Percentiles rank a stretch among this genome's conserved stretches.
These are phyloP conservation scores for Emys orbicularis DNA, from an alignment of 2,797 vertebrate species.

Conservation along the genomic window DNA sequence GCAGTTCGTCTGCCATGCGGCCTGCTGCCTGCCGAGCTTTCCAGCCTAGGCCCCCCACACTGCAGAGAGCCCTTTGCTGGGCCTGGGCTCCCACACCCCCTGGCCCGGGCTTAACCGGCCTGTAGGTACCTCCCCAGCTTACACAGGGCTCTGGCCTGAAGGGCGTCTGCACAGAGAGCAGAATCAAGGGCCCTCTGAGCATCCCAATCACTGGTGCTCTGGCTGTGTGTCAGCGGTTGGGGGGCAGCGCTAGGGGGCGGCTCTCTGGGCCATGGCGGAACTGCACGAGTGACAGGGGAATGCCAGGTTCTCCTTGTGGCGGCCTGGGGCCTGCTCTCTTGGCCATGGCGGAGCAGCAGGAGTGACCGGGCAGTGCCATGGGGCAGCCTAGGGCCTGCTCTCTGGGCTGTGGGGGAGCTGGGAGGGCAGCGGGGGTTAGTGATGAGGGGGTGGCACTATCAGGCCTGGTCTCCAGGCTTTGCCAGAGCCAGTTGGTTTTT, in stretches of 20 bases:
- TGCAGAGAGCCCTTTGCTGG: not conserved
- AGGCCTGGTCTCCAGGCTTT: not conserved
- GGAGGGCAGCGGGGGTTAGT: not conserved
- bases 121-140: not conserved
- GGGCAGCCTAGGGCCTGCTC: not conserved
- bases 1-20: not conserved
- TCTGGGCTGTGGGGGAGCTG: not conserved
- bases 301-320: no score
- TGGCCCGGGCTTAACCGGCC: not conserved
- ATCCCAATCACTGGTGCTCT: not conserved
- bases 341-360: not conserved
- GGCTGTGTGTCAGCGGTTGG: no score
- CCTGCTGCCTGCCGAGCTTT: not conserved
- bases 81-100: not conserved
- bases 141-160: not conserved
- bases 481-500: not conserved
- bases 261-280: not conserved
- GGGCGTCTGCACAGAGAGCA: not conserved
- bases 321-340: not conserved
- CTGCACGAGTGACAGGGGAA: no score
- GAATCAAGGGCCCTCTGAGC: not conserved
- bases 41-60: no score
- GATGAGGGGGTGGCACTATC: not conserved
- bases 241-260: not conserved
- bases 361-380: not conserved